Percentiles rank a stretch among this genome's conserved stretches.
Conservation (phyloP, 2,888 invertebrate species). For the Eutolmus rufibarbis region DNA sequence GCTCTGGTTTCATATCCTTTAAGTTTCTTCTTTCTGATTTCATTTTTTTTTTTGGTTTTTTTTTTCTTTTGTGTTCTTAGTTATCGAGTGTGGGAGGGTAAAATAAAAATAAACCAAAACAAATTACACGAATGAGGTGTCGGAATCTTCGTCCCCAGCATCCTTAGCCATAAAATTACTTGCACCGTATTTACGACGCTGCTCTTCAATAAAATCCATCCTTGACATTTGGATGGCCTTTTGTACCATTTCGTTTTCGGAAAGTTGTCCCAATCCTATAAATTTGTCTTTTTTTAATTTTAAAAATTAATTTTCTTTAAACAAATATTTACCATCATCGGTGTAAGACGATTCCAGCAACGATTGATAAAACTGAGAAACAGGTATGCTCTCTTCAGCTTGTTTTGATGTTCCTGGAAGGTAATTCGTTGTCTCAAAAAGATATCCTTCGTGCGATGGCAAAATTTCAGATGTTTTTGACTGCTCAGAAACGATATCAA, state of each 20-base stretch:
- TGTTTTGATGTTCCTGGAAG: slow-evolving; percentile 60
- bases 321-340: slow-evolving; percentile 55
- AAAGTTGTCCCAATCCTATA: slow-evolving; percentile 54
- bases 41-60: neutral
- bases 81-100: neutral
- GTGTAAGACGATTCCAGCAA: slow-evolving; percentile 62
- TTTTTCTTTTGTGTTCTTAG: neutral
- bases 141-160: slow-evolving; percentile 28
- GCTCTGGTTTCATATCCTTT: neutral
- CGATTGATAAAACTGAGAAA: slow-evolving; percentile 61
- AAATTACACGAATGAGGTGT: neutral
- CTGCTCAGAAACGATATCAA: neutral
- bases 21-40: neutral
- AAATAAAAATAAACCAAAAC: too few relatives aligned
- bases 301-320: neutral
- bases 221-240: slow-evolving; percentile 62
- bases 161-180: slow-evolving; percentile 6
- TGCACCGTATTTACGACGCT: slow-evolving; percentile 57
- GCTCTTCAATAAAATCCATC: slow-evolving; percentile 61
- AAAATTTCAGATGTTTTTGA: neutral
- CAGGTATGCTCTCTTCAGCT: slow-evolving; percentile 50
- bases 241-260: slow-evolving; percentile 62
- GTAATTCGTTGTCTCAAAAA: slow-evolving; percentile 53
- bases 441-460: neutral
- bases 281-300: neutral